phyloP scores from a whole-genome alignment of 2,113 vertebrate genomes.

The Vombatus ursinus region DNA sequence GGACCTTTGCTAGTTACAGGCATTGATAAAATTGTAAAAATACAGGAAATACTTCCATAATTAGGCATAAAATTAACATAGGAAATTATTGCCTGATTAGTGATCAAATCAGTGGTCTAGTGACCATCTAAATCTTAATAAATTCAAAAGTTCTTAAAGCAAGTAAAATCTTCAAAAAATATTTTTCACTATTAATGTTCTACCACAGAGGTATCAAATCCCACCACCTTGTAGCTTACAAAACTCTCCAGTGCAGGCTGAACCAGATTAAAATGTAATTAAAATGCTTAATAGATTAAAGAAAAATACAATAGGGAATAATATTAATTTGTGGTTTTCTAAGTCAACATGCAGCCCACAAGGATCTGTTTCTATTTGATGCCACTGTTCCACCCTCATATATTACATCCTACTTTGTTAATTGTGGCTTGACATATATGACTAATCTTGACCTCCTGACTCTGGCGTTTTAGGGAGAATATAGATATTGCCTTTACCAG shows the following conservation, averaged over 20 bases:
- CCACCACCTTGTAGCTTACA: background rate
- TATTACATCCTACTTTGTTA: background rate
- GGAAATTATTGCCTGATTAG: background rate
- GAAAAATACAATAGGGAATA: background rate
- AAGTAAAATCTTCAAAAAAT: background rate
- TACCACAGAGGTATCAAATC: background rate
- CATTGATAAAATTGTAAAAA: background rate
- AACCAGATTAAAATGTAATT: background rate
- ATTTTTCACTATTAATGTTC: background rate
- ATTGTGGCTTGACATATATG: background rate
- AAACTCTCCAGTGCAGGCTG: background rate
- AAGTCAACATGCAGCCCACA: background rate
- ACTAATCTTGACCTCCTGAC: background rate
- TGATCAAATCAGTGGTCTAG: background rate
- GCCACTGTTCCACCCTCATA: background rate
- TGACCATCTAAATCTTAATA: background rate
- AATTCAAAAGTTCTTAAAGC: background rate
- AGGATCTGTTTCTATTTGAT: background rate
- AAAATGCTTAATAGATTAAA: background rate
- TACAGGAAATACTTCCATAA: background rate
- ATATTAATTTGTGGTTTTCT: background rate
- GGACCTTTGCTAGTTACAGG: background rate
- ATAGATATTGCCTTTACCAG: background rate
- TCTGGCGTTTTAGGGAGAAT: background rate
- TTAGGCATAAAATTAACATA: background rate